A percentile compares a stretch with the other conserved stretches of the same genome.
Evolutionary conservation across 2,797 vertebrate species (phyloP).

Genomic region (Carapus acus): DNA sequence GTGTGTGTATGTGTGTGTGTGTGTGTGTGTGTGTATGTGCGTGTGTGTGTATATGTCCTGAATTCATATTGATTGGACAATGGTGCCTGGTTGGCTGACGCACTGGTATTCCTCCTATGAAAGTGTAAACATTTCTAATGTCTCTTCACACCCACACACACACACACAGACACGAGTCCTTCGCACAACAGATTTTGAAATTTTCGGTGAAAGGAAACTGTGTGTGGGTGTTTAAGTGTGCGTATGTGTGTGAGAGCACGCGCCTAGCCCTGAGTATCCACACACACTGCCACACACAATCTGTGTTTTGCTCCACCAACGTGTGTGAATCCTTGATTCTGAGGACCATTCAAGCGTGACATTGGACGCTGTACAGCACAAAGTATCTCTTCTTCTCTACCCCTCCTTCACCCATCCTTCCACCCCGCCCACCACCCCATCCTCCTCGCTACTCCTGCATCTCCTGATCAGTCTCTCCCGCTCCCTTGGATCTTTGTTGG

Average conservation of each 20-base stretch:
- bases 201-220: neutral
- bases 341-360: conserved; percentile 57
- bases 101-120: conserved; percentile 18
- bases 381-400: conserved; percentile 37
- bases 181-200: neutral
- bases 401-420: conserved; percentile 11
- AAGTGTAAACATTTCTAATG: conserved; percentile 14
- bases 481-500: too few species aligned
- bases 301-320: conserved; percentile 47
- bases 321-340: conserved; percentile 57
- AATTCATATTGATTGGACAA: conserved; percentile 20
- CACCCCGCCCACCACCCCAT: conserved; percentile 7
- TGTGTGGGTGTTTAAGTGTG: neutral
- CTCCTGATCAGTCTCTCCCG: too few species aligned
- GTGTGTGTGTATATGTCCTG: conserved; percentile 1
- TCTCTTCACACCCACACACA: conserved; percentile 4
- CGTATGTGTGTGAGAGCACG: too few species aligned
- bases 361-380: conserved; percentile 60
- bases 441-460: conserved; percentile 16
- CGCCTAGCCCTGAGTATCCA: conserved; percentile 2
- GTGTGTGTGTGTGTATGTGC: too few species aligned
- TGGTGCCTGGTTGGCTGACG: conserved; percentile 15
- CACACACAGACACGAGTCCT: conserved; percentile 2
- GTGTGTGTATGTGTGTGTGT: too few species aligned
- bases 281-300: conserved; percentile 29